A percentile compares a stretch with the other conserved stretches of the same genome.
Conservation (phyloP, 2,113 vertebrate species). For the Xenopus borealis region DNA sequence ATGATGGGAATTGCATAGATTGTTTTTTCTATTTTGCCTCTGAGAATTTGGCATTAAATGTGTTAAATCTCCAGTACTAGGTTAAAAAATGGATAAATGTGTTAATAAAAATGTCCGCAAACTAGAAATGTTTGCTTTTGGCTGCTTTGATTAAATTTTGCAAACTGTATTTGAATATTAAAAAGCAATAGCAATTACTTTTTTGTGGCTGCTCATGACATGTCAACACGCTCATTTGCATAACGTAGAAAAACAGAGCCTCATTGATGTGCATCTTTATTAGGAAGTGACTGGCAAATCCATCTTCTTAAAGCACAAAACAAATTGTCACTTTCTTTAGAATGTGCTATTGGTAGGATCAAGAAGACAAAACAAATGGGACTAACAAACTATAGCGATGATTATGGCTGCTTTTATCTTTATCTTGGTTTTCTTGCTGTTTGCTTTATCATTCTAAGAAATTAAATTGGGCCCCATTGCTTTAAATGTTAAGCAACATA, state of each 20-base stretch:
- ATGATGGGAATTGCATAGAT: too few species aligned
- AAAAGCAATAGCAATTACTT: slow-evolving; percentile 70
- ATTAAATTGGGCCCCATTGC: too few species aligned
- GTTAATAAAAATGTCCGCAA: slow-evolving; percentile 83
- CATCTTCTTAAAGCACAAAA: slow-evolving; percentile 79
- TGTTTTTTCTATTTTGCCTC: too few species aligned
- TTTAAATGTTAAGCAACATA: too few species aligned
- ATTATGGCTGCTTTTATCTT: slow-evolving; percentile 41
- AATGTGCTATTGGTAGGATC: slow-evolving; percentile 49
- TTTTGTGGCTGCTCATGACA: slow-evolving; percentile 68
- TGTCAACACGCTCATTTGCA: slow-evolving; percentile 75
- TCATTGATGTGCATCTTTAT: slow-evolving; percentile 78
- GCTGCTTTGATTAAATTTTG: slow-evolving; percentile 82
- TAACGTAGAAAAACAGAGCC: slow-evolving; percentile 41
- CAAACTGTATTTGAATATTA: slow-evolving; percentile 86
- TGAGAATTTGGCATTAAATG: not conserved
- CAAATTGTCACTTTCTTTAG: slow-evolving; percentile 77
- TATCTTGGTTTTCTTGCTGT: slow-evolving; percentile 60
- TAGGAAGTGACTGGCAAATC: slow-evolving; percentile 75
- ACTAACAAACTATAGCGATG: slow-evolving; percentile 21
- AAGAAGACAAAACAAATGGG: slow-evolving; percentile 49
- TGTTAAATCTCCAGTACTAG: not conserved
- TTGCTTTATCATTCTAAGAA: slow-evolving; percentile 33
- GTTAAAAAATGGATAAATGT: slow-evolving; percentile 81
- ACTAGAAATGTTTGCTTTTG: slow-evolving; percentile 84